Base-by-base conservation (phyloP, 2,797 vertebrate species). In the Clarias fuscus region DNA sequence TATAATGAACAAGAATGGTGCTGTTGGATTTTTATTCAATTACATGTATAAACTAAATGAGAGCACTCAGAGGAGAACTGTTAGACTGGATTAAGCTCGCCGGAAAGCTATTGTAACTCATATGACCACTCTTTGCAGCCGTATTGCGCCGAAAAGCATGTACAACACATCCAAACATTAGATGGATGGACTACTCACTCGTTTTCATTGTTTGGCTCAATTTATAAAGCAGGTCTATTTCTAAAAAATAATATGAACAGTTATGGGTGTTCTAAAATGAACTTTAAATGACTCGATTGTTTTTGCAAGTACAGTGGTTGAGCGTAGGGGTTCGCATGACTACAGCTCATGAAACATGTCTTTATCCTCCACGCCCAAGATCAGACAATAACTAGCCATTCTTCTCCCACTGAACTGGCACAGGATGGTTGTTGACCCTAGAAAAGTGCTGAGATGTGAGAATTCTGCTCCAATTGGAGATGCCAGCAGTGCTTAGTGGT, bases 261-360 rank as follows among this genome's bases (percentile, higher is more conserved):
- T 68, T 20, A 68, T 82, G 43, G n/a, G 3, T 30, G 48, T 81
- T 81, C 65, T 43, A 53, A 27, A 48, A 67, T 48, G 0, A 20
- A 53, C 64, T 82, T 67, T 22, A 82, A 68, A 82, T 68, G 56
- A 27, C 59, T 87, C 53, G 40, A 87, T 87, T 90, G 87, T 90
- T 68, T 58, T 92, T 85, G 84, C 65, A 83, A 85, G 89, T 73
- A 88, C 78, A 92, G 90, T 87, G 92, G 88, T 84, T 72, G 67
- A n/a, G 11, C 82, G 92, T 89, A 92, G 91, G 91, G 93, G 93
- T 92, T 93, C 88, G 76, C 48, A 86, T 78, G 71, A 83, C 76
- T 86, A 71, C 62, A 75, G 22, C 84, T 89, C 86, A 84, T 91
- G 88, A 91, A 91, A 79, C 68, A 56, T 58, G 83, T 40, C 90